Percentiles rank a stretch among this genome's conserved stretches.
These are phyloP conservation scores for Podocnemis expansa DNA, from an alignment of 2,113 vertebrate species.

Conservation along the genomic window DNA sequence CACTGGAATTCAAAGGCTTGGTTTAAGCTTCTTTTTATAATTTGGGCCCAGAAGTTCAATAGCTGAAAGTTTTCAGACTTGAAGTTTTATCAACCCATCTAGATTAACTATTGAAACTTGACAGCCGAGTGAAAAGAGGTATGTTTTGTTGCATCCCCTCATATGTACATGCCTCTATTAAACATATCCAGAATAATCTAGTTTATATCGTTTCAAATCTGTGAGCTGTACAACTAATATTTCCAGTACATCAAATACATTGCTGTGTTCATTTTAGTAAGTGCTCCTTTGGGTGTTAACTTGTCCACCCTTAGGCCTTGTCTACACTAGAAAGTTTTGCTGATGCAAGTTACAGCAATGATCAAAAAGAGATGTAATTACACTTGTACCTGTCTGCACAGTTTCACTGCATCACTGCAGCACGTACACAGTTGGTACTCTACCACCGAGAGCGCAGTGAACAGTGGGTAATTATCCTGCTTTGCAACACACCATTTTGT, in stretches of 20 bases:
- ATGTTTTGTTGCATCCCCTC: constrained; percentile 57
- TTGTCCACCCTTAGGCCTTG: not conserved
- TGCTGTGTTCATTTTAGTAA: not conserved
- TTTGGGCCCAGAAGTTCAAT: constrained; percentile 57
- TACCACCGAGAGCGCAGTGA: no score
- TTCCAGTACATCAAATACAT: constrained; percentile 38
- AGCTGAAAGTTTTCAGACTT: constrained; percentile 41
- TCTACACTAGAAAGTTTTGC: no score
- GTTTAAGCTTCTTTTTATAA: constrained; percentile 16
- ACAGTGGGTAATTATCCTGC: no score
- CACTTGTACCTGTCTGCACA: no score
- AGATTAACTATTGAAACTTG: constrained; percentile 24
- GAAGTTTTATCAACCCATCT: constrained; percentile 66
- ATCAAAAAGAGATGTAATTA: no score
- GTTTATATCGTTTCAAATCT: constrained; percentile 49
- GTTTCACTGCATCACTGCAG: no score
- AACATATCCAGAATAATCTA: constrained; percentile 63
- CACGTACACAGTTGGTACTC: no score
- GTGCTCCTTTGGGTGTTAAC: not conserved
- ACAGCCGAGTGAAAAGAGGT: constrained; percentile 65
- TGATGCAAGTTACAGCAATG: no score
- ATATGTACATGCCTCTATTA: not conserved
- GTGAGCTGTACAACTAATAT: constrained; percentile 38
- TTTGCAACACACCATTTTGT: no score
- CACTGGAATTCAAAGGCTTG: constrained; percentile 32